A percentile compares a stretch with the other conserved stretches of the same genome.
Conservation (phyloP, 2,888 invertebrate species). For the Rhorus exstirpatorius region DNA sequence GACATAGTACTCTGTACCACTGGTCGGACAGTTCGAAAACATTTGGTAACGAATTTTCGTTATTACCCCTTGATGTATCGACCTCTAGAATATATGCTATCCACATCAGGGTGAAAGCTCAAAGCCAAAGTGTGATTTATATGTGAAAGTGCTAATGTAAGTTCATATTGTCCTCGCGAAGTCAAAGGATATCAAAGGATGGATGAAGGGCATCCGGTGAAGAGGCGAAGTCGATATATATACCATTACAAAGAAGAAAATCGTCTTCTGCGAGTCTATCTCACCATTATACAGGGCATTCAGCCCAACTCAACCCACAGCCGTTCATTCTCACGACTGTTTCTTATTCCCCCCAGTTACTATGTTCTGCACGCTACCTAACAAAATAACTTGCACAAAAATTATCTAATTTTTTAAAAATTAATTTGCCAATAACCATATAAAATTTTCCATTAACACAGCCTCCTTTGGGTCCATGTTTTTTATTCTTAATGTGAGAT, state of each 20-base stretch:
- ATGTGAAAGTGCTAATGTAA: slow-evolving; percentile 11
- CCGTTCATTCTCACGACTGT: too few species aligned
- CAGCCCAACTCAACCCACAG: too few species aligned
- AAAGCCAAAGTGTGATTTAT: slow-evolving; percentile 37
- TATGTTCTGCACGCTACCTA: too few species aligned
- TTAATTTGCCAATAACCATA: neutral
- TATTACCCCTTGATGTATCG: slow-evolving; percentile 17
- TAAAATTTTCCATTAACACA: too few species aligned
- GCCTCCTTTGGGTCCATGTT: too few species aligned
- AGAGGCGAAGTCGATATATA: neutral
- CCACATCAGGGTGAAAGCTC: neutral
- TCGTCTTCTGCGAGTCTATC: too few species aligned
- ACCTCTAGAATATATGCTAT: slow-evolving; percentile 27
- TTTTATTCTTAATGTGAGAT: neutral
- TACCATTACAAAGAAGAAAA: neutral
- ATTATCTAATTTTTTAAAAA: neutral
- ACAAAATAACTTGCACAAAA: too few species aligned
- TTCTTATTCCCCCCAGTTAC: too few species aligned
- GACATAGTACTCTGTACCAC: too few species aligned
- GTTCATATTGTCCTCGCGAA: slow-evolving; percentile 20
- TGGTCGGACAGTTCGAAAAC: too few species aligned
- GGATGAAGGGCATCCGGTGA: neutral
- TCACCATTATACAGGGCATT: too few species aligned
- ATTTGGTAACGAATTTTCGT: too few species aligned
- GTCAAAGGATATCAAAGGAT: neutral